These are phyloP conservation scores for Decapterus maruadsi DNA, from an alignment of 2,797 vertebrate genomes.

Conservation along the genomic window DNA sequence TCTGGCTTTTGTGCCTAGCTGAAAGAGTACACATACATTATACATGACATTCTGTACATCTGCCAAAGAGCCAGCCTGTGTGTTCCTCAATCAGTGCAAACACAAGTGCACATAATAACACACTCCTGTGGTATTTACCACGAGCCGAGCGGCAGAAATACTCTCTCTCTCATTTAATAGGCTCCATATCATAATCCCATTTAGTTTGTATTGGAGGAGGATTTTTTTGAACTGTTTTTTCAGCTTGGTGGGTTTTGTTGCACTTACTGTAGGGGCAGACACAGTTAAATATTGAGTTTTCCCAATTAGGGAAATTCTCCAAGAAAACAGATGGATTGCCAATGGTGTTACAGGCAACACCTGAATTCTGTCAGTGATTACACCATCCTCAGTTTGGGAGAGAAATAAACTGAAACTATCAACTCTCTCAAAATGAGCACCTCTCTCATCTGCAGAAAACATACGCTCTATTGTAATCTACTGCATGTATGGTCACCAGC, in stretches of 20 bases:
- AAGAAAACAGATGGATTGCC: slow-evolving; percentile 75
- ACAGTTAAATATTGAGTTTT: slow-evolving; percentile 71
- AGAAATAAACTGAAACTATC: slow-evolving; percentile 59
- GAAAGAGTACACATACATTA: slow-evolving; percentile 85
- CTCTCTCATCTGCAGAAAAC: slow-evolving; percentile 42
- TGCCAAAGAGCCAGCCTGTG: slow-evolving; percentile 81
- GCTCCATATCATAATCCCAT: slow-evolving; percentile 10
- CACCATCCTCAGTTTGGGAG: slow-evolving; percentile 45
- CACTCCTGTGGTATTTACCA: slow-evolving; percentile 22
- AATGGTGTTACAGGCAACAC: slow-evolving; percentile 70
- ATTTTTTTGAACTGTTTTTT: slow-evolving; percentile 4
- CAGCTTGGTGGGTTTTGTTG: slow-evolving; percentile 23
- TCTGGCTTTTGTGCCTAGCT: slow-evolving; percentile 87
- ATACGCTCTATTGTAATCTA: slow-evolving; percentile 4
- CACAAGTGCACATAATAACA: slow-evolving; percentile 45
- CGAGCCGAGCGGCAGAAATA: slow-evolving; percentile 29
- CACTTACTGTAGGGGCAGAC: slow-evolving; percentile 33
- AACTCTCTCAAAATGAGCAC: slow-evolving; percentile 56
- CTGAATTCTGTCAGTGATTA: slow-evolving; percentile 74
- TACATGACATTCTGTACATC: slow-evolving; percentile 85
- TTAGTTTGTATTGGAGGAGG: slow-evolving; percentile 12
- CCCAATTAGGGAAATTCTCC: slow-evolving; percentile 55
- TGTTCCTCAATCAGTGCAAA: slow-evolving; percentile 77
- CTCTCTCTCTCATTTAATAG: background rate
- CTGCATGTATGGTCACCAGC: slow-evolving; percentile 13